Base-by-base conservation (phyloP, 2,888 invertebrate species). In the Cataglyphis albicans region DNA sequence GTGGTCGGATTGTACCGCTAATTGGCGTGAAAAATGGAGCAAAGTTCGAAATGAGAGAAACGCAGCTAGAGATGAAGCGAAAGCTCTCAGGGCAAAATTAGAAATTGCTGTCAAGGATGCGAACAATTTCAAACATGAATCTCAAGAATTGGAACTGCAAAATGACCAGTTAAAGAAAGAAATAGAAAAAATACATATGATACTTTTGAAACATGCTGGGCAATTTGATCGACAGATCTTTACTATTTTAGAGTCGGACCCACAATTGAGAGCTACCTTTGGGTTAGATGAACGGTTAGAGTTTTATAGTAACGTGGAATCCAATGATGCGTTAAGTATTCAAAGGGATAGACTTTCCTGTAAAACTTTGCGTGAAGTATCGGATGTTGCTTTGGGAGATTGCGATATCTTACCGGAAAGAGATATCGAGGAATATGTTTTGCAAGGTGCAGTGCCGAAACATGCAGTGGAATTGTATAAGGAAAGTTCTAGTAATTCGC, bases 1-100 rank as follows among this genome's bases (percentile, higher is more conserved):
- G 99, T 99, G 97, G 99, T 99, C 98, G 74, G 99, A 99, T 95
- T 99, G 99, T 94, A 99, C 99, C 0, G 98, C 99, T 0, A 98
- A 98, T 93, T 98, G 98, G 98, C 95, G 98, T 52, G 98, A 98
- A 93, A 99, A 99, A 93, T 99, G 99, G 99, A 98, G 98, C 95
- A 96, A 99, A 96, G 97, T 98, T 90, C 96, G 99, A 78, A 98
- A 97, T 93, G 99, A 99, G 95, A 96, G 99, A 35, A 99, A 99
- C 94, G 98, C 98, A 93, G 97, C 98, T 0, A 95, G 99, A 57
- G 99, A 99, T 91, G 99, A 99, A 95, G 97, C 97, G 1, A 98
- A 98, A 94, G 97, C 97, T 89, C 94, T 98, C 4, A 96, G 98
- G 90, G 96, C 96, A 55, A 98, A 98, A 95, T 95, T 98, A 52